phyloP scores from a whole-genome alignment of 2,113 vertebrate genomes.

The Rhodinocichla rosea region DNA sequence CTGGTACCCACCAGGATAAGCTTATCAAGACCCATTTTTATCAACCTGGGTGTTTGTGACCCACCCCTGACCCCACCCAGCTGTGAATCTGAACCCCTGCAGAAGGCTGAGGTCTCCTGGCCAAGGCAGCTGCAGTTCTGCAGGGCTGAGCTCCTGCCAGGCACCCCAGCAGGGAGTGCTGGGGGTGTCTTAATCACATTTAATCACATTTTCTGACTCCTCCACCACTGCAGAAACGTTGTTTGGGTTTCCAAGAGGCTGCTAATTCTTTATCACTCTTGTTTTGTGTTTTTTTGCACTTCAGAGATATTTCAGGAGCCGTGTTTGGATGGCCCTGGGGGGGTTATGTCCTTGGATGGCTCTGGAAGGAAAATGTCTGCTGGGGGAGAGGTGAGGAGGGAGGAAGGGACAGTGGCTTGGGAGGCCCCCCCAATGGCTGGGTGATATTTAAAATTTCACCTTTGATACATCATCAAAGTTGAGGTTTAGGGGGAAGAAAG shows the following conservation, averaged over 20 bases:
- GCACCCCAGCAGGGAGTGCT: background rate
- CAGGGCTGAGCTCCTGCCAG: background rate
- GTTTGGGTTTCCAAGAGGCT: conserved; percentile 15
- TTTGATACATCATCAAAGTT: background rate
- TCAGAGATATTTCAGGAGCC: background rate
- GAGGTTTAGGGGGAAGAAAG: background rate
- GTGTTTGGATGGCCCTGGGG: background rate
- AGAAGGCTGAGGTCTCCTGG: background rate
- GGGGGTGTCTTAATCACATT: background rate
- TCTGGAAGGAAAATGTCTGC: background rate
- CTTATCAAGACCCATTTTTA: background rate
- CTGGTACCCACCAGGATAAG: background rate
- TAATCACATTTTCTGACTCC: background rate
- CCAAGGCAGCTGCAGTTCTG: background rate
- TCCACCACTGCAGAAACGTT: background rate
- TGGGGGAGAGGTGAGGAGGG: background rate
- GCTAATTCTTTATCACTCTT: background rate
- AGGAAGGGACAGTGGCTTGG: background rate
- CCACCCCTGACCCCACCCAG: accelerated
- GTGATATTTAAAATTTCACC: background rate
- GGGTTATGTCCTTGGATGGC: background rate
- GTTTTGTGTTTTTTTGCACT: background rate
- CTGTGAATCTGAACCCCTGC: background rate
- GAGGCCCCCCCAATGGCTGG: background rate
- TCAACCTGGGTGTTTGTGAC: background rate